phyloP scores from a whole-genome alignment of 2,888 invertebrate genomes.

The Troides oblongomaculatus region DNA sequence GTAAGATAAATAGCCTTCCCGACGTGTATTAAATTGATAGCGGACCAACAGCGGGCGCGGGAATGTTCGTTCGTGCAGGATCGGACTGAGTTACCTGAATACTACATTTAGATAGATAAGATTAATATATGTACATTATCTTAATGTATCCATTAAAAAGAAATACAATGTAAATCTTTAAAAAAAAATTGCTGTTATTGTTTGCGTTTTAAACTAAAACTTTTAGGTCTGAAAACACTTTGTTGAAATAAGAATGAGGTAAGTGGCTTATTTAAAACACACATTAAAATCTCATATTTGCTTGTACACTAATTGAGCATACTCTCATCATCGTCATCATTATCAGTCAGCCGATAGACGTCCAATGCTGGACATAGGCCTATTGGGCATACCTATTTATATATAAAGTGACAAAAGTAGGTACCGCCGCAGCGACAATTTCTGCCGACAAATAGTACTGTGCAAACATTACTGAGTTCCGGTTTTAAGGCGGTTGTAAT shows the following conservation, averaged over 20 bases:
- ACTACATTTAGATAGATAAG: constrained; percentile 17
- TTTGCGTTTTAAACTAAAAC: not conserved
- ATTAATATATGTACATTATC: constrained; percentile 3
- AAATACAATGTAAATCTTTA: not conserved
- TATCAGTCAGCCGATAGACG: too few species aligned
- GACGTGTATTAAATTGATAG: constrained; percentile 77
- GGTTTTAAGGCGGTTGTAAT: too few species aligned
- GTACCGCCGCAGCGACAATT: too few species aligned
- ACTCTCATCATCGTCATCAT: too few species aligned
- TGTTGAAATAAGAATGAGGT: constrained; percentile 9
- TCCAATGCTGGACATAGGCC: too few species aligned
- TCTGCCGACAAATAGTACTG: too few species aligned
- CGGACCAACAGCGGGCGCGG: constrained; percentile 60
- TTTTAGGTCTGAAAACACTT: not conserved
- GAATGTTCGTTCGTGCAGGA: constrained; percentile 61
- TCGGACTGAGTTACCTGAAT: constrained; percentile 38
- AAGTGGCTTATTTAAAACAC: constrained; percentile 12
- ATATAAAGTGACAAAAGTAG: not conserved
- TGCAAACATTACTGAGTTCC: too few species aligned
- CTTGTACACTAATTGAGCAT: constrained; percentile 21
- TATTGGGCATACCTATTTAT: constrained; percentile 10
- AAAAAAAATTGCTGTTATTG: not conserved
- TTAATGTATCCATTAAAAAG: constrained; percentile 7
- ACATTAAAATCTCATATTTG: constrained; percentile 18
- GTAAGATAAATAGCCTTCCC: constrained; percentile 77